Percentiles rank a stretch among this genome's conserved stretches.
These are phyloP conservation scores for Sinopyrophorus schimmeli DNA, from an alignment of 2,888 invertebrate species.

Conservation along the genomic window DNA sequence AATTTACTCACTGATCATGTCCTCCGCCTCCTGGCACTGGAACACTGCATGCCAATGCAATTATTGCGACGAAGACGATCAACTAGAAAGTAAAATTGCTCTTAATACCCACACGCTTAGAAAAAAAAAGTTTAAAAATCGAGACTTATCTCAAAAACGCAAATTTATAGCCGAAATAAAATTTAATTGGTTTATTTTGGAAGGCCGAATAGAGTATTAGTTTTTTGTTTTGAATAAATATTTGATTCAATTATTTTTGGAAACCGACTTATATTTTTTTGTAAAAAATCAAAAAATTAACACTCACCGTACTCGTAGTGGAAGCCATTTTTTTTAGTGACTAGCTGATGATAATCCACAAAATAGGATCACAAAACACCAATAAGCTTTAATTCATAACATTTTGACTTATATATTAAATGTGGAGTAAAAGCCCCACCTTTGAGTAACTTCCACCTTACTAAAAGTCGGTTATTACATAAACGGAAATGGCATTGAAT, in stretches of 20 bases:
- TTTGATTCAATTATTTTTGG: too few species aligned
- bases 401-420: constrained; percentile 25
- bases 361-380: constrained; percentile 33
- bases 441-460: constrained; percentile 4
- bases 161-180: too few species aligned
- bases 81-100: constrained; percentile 30
- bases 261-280: too few species aligned
- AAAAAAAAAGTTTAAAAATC: too few species aligned
- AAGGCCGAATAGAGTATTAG: too few species aligned
- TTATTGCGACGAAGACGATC: constrained; percentile 29
- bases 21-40: constrained; percentile 36
- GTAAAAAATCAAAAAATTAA: not conserved
- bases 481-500: constrained; percentile 20
- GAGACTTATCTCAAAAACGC: too few species aligned
- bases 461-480: constrained; percentile 10
- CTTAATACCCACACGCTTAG: too few species aligned
- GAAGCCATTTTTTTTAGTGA: constrained; percentile 35
- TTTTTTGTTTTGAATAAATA: too few species aligned
- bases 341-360: constrained; percentile 34
- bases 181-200: too few species aligned
- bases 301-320: constrained; percentile 39
- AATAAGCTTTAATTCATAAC: constrained; percentile 25
- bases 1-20: constrained; percentile 35
- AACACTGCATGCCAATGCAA: constrained; percentile 32
- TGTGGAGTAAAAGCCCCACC: constrained; percentile 15